A percentile compares a stretch with the other conserved stretches of the same genome.
Conservation (phyloP, 2,113 vertebrate genomes). For the Syngnathus typhle region DNA sequence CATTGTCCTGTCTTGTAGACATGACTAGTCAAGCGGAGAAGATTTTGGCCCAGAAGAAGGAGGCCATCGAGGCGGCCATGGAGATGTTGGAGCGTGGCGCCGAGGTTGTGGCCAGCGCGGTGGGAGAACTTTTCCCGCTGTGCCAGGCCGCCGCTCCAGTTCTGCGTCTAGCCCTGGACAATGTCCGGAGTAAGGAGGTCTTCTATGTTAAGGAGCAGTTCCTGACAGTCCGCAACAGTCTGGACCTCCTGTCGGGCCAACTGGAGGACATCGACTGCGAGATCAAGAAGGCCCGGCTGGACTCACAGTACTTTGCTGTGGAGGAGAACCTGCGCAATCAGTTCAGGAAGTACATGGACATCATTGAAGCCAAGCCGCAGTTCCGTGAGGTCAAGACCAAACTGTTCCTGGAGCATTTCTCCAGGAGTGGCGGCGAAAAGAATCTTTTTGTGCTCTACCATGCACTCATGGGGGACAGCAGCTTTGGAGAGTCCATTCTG, state of each 20-base stretch:
- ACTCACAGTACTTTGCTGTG: constrained; percentile 64
- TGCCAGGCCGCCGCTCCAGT: constrained; percentile 70
- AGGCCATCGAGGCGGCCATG: constrained; percentile 71
- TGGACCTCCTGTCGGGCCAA: constrained; percentile 67
- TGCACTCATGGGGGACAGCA: constrained; percentile 66
- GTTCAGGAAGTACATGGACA: constrained; percentile 74
- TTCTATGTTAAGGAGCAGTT: constrained; percentile 75
- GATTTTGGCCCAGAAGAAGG: constrained; percentile 72
- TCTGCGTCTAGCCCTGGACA: constrained; percentile 66
- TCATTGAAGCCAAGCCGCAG: constrained; percentile 68
- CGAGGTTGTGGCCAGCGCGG: constrained; percentile 68
- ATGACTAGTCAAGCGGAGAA: constrained; percentile 65
- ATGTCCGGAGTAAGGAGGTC: constrained; percentile 73
- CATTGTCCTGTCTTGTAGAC: constrained; percentile 23
- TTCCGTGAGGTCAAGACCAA: constrained; percentile 66
- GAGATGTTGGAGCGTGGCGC: constrained; percentile 68
- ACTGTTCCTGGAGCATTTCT: constrained; percentile 70
- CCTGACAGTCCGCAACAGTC: constrained; percentile 57
- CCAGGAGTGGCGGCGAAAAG: constrained; percentile 68
- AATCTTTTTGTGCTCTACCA: constrained; percentile 69
- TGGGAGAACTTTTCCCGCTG: constrained; percentile 70
- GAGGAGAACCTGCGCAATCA: constrained; percentile 75
- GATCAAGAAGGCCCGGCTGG: constrained; percentile 66
- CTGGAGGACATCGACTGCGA: constrained; percentile 68
- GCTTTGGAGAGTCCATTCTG: constrained; percentile 66